A percentile compares a stretch with the other conserved stretches of the same genome.
Conservation (phyloP, 2,113 vertebrate genomes). For the Cricetomys ansorgei region DNA sequence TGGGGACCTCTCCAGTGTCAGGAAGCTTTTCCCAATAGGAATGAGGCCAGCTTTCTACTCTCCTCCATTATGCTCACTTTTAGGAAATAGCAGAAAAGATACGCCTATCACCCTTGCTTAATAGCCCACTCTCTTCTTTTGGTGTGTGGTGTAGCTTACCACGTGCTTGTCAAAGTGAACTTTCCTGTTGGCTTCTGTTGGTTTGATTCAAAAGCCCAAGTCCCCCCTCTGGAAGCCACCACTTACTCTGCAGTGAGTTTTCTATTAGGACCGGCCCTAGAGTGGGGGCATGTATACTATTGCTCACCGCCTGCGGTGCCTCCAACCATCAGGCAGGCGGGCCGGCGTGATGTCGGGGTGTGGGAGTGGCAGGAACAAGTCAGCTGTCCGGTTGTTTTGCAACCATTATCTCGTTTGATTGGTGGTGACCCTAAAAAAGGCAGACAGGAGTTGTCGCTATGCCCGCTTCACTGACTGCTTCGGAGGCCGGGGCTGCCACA, state of each 20-base stretch:
- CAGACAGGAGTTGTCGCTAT: neutral
- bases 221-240: neutral
- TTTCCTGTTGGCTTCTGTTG: neutral
- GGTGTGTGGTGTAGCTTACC: neutral
- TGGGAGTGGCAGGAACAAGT: no score
- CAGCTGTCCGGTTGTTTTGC: neutral
- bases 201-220: neutral
- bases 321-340: neutral
- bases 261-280: neutral
- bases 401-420: neutral
- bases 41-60: neutral
- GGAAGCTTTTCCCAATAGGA: neutral
- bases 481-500: neutral
- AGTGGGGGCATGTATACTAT: neutral
- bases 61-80: fast-evolving
- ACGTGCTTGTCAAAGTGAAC: neutral
- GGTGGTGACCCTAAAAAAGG: fast-evolving
- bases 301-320: neutral
- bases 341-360: no score
- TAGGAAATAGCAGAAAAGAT: neutral
- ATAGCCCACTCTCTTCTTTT: neutral
- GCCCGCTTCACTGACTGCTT: neutral
- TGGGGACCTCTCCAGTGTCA: neutral
- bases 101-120: neutral
- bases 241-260: neutral